Evolutionary conservation across 2,797 vertebrate species (phyloP).

Genomic region (Gobionotothen gibberifrons): DNA sequence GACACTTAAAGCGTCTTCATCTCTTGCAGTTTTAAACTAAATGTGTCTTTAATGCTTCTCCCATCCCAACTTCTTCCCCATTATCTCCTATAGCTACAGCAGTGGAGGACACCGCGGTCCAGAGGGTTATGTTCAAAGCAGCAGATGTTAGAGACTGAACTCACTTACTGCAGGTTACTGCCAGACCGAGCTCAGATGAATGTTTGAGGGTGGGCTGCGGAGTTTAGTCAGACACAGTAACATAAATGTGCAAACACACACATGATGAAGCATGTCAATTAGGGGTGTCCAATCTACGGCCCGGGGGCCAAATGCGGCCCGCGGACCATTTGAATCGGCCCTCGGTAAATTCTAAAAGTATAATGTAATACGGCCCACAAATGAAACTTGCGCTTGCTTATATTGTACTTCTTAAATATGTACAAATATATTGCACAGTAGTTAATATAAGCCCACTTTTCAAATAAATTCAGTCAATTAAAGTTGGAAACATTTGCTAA

Average conservation of each 20-base stretch:
- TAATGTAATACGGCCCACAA: too few species aligned
- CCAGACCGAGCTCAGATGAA: constrained; percentile 30
- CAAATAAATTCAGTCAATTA: too few species aligned
- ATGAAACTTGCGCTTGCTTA: too few species aligned
- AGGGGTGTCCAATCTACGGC: too few species aligned
- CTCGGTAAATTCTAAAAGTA: too few species aligned
- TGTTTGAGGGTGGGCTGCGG: constrained; percentile 15
- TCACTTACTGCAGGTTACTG: constrained; percentile 6
- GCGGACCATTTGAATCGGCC: too few species aligned
- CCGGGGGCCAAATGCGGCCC: too few species aligned
- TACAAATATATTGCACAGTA: too few species aligned
- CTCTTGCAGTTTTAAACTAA: constrained; percentile 27
- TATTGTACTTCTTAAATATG: too few species aligned
- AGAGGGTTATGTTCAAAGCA: constrained; percentile 33
- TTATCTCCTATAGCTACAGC: constrained; percentile 5
- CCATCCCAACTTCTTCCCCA: constrained; percentile 6
- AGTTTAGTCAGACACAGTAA: constrained; percentile 38
- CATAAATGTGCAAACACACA: constrained; percentile 46
- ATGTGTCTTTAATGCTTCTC: constrained; percentile 36
- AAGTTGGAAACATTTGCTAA: too few species aligned
- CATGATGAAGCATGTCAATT: constrained; percentile 20
- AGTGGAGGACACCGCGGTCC: not conserved
- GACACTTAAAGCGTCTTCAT: constrained; percentile 31
- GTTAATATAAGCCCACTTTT: too few species aligned
- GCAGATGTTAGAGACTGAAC: constrained; percentile 42